A percentile compares a stretch with the other conserved stretches of the same genome.
phyloP scores from a whole-genome alignment of 2,797 vertebrate species.

The Thripadectes ignobilis region DNA sequence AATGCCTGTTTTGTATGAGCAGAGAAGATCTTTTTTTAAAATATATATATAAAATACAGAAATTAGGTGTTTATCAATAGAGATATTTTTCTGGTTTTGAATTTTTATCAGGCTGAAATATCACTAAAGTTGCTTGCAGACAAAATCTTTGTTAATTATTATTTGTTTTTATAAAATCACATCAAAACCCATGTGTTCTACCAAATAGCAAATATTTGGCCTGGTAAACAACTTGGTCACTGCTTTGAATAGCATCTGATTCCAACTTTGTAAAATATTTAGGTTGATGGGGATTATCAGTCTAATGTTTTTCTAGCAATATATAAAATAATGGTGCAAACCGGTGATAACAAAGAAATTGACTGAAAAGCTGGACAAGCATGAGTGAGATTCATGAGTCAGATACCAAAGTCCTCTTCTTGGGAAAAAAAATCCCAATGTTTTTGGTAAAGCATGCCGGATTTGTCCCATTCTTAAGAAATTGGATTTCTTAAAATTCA shows the following conservation, averaged over 20 bases:
- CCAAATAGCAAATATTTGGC: background rate
- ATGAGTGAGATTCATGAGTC: background rate
- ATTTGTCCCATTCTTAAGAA: constrained; percentile 32
- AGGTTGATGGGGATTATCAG: background rate
- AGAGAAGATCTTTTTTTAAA: constrained; percentile 2
- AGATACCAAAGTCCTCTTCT: background rate
- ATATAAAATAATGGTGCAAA: background rate
- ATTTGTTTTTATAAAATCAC: background rate
- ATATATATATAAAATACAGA: constrained; percentile 25
- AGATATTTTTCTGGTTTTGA: constrained; percentile 43
- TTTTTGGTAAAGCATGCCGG: background rate
- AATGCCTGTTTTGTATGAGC: constrained; percentile 40
- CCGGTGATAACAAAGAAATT: background rate
- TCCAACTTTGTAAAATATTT: background rate
- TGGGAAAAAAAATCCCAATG: background rate
- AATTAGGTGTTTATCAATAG: constrained; percentile 37
- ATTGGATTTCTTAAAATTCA: constrained; percentile 21
- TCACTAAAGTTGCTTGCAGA: background rate
- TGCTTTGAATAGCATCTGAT: background rate
- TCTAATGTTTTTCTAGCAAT: background rate
- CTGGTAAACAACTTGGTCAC: background rate
- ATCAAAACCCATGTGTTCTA: background rate
- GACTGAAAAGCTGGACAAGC: background rate
- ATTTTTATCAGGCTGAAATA: constrained; percentile 1
- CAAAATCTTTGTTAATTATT: background rate